Conservation (phyloP, 2,888 invertebrate genomes). For the Oligia strigilis region DNA sequence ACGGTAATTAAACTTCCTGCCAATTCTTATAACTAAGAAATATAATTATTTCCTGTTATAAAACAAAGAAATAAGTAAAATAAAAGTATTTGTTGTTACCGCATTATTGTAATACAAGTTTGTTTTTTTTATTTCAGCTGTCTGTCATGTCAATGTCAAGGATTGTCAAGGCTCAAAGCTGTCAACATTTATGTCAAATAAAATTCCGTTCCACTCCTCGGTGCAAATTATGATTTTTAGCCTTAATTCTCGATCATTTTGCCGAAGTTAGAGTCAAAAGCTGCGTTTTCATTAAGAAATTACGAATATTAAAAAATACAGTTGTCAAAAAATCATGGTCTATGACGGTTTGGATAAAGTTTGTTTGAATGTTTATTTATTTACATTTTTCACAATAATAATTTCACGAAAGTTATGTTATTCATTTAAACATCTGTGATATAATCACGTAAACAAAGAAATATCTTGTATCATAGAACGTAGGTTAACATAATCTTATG, state of each 20-base stretch:
- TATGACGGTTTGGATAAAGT: background rate
- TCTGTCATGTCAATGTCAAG: background rate
- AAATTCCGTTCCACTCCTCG: constrained; percentile 23
- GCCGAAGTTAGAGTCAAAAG: background rate
- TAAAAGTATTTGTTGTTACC: constrained; percentile 56
- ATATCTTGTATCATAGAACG: background rate
- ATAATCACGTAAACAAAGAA: background rate
- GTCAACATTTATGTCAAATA: constrained; percentile 9
- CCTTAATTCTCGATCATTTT: background rate
- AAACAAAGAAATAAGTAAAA: constrained; percentile 33
- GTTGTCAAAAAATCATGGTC: background rate
- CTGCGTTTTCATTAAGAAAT: background rate
- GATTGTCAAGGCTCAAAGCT: background rate
- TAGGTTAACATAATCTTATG: background rate
- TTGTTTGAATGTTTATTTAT: constrained; percentile 24
- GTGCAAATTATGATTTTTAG: background rate
- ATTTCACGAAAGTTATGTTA: background rate
- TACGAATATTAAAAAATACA: background rate
- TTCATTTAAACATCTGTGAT: background rate
- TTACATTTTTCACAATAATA: constrained; percentile 7
- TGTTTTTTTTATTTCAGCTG: constrained; percentile 51
- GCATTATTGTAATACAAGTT: constrained; percentile 36
- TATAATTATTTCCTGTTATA: constrained; percentile 38
- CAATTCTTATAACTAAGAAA: constrained; percentile 13
- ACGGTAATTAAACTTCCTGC: background rate